Base-by-base conservation (phyloP, 2,888 invertebrate genomes). In the Phlogophora meticulosa region DNA sequence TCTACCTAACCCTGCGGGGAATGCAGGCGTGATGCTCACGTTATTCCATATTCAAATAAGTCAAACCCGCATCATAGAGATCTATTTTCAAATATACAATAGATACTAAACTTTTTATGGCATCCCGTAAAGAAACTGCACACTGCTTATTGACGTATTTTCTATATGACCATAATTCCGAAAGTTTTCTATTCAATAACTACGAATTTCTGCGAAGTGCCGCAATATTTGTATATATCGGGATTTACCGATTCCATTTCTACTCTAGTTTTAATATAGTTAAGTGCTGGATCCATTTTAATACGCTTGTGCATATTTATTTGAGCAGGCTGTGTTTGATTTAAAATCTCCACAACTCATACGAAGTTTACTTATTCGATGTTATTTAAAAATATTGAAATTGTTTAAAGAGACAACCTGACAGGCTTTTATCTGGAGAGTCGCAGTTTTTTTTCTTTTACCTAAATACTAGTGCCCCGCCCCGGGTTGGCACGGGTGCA, bases 251-350 rank as follows among this genome's bases (percentile, higher is more conserved):
- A 74, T 64, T 75, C 71, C 56, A 76, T 76, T 76, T 72, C 68
- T 68, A 63, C 72, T 74, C 69, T 62, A 73, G 59, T 72, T 83
- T 80, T 84, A 88, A 87, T 88, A 83, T 57, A 74, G 63, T 75
- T 73, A 83, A 88, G 86, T 85, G 85, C 83, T 81, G 59, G 65
- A 49, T 66, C 51, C 53, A 73, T 58, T 72, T 81, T 67, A 69
- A 67, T 51, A 66, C 48, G 53, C 13, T 36, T 45, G 13, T 60
- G 45, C 45, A 67, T 63, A 62, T 73, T 56, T 74, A 59, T 80
- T 56, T 49, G 13, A 38, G 43, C 38, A 45, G n/a, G 20, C 5
- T 48, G 15, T 53, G 42, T 74, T 70, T 34, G 46, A 59, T 56
- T 59, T 56, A 11, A 36, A 62, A 57, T 68, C 43, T 72, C 28